Evolutionary conservation across 2,888 invertebrate species (phyloP), one percentile per base, ranked within the genome.

Genomic region (Dasysyrphus tricinctus): DNA sequence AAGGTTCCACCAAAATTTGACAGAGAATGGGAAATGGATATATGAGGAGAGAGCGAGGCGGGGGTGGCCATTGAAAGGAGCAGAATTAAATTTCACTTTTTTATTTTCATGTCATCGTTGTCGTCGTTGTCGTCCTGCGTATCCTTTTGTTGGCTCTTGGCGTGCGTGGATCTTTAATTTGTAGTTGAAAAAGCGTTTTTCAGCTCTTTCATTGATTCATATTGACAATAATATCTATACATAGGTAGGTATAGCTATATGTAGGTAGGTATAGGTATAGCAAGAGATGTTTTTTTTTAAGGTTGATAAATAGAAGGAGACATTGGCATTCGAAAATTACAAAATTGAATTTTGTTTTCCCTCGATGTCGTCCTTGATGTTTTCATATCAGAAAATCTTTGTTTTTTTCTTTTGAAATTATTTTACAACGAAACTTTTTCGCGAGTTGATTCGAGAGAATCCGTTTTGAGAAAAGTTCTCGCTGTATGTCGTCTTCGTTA

Each of bases 331-430:
- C 24, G 19, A 47, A 56, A 51, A 65, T 74, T 39, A 44, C 56
- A 82, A 86, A 86, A 86, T 86, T 86, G 67, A 86, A 75, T 86
- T 86, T 82, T 75, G 78, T 75, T 82, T 82, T 86, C 47, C n/a
- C 65, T 72, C 65, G 75, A 79, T 86, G 78, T 86, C 59, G 82
- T 82, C 75, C 86, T 86, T 86, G 86, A 86, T 86, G 78, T 82
- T 65, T 67, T 77, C 47, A 69, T 42, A 77, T 77, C 9, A 29
- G n/a, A 76, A 76, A 80, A 63, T 14, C 19, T 54, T 57, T 72
- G 34, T 54, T 39, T 29, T 75, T 39, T 69, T 63, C 16, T 29
- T 76, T 47, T 70, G 19, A 32, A 84, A 51, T 63, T 24, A 24
- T 59, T 59, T 44, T 54, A 80, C 39, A 76, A 14, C 19, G 51